Evolutionary conservation across 2,888 invertebrate species (phyloP), one percentile per base, ranked within the genome.

Genomic region (Amphipyra berbera): DNA sequence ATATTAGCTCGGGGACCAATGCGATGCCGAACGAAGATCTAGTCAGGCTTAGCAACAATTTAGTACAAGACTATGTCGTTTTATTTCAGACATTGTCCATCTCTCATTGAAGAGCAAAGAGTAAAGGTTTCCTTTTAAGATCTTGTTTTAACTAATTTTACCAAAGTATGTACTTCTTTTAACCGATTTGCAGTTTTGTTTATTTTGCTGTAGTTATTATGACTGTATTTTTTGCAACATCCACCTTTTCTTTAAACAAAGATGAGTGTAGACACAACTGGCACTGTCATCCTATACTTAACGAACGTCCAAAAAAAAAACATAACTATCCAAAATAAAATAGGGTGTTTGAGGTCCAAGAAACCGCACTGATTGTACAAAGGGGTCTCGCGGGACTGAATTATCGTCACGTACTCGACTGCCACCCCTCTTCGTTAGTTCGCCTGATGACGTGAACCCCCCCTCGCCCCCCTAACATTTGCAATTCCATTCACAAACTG

Each of bases 361-460:
- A 93, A 94, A 92, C 90, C 92, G 84, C 90, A 84, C 90, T 94
- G 94, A 94, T 94, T 94, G 93, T 90, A 94, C 93, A 94, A 94
- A 94, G 93, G 89, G 85, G 87, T 89, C 94, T 89, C 92, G 81
- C 69, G 92, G 88, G 93, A 89, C 83, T 78, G 85, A 90, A 93
- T 94, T 93, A 93, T 91, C 90, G 90, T 88, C 94, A 91, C 93
- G 92, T 93, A 85, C 81, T 64, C 53, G 35, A 52, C 76, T 60
- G 65, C 83, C 79, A 82, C 87, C 90, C 91, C 86, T 85, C 88
- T 93, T 94, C 93, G 92, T 94, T 94, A 92, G 90, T 81, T 81
- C 77, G 71, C 70, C 76, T 80, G 78, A 82, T 81, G 82, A 83
- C 77, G 83, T 76, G 58, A 65, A 65, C 71, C 61, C 57, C 38